Percentiles rank a stretch among this genome's conserved stretches.
These are phyloP conservation scores for Parnassius glacialis DNA, from an alignment of 2,888 invertebrate species.

Conservation along the genomic window DNA sequence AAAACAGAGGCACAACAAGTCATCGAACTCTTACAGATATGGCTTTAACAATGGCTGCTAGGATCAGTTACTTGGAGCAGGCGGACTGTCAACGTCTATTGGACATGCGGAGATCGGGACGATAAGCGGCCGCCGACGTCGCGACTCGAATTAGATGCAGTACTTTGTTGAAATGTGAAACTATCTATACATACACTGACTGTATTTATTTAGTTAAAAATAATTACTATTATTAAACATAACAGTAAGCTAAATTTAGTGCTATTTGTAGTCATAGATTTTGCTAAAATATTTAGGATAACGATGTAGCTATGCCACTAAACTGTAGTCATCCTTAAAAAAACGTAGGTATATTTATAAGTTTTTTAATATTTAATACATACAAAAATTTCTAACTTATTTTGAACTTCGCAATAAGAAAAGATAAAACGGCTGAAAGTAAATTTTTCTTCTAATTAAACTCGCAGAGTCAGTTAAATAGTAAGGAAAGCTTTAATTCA, in stretches of 20 bases:
- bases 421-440: constrained; percentile 6
- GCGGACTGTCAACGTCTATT: constrained; percentile 63
- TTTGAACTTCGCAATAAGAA: background rate
- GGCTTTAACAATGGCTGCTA: constrained; percentile 57
- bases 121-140: constrained; percentile 70
- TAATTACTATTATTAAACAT: too few species aligned
- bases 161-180: constrained; percentile 16
- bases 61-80: constrained; percentile 68
- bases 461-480: constrained; percentile 25
- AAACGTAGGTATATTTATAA: too few species aligned
- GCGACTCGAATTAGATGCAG: constrained; percentile 34
- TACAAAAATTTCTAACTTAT: too few species aligned
- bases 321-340: too few species aligned
- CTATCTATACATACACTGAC: background rate
- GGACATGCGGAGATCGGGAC: constrained; percentile 64
- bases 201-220: too few species aligned
- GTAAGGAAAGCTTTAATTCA: constrained; percentile 23
- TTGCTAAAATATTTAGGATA: too few species aligned
- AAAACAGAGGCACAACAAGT: constrained; percentile 26
- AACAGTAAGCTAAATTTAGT: too few species aligned
- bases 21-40: constrained; percentile 47
- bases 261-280: too few species aligned
- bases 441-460: constrained; percentile 25
- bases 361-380: too few species aligned
- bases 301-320: too few species aligned